A percentile compares a stretch with the other conserved stretches of the same genome.
These are phyloP conservation scores for Callopanchax toddi DNA, from an alignment of 2,113 vertebrate species.

Conservation along the genomic window DNA sequence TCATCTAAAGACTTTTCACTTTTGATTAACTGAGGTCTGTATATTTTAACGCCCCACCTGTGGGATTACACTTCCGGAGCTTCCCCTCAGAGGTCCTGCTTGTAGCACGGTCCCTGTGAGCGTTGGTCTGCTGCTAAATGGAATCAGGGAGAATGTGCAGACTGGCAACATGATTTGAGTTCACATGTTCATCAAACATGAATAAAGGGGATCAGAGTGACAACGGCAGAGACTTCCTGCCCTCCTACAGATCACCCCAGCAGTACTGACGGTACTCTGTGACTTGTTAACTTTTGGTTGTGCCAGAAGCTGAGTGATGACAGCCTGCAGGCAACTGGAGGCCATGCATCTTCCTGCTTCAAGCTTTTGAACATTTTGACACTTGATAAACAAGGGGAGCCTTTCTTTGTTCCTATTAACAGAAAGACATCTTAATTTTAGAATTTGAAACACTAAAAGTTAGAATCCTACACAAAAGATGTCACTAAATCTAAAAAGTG, in stretches of 20 bases:
- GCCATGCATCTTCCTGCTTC: slow-evolving; percentile 44
- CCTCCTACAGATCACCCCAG: slow-evolving; percentile 16
- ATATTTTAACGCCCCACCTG: slow-evolving; percentile 52
- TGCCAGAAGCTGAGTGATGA: slow-evolving; percentile 43
- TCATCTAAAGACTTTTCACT: slow-evolving; percentile 63
- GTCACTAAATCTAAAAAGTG: not conserved
- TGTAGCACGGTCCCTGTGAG: slow-evolving; percentile 5
- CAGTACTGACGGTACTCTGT: slow-evolving; percentile 23
- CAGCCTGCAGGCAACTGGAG: slow-evolving; percentile 58
- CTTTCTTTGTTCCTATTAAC: slow-evolving; percentile 9
- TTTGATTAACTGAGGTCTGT: slow-evolving; percentile 60
- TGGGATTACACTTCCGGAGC: slow-evolving; percentile 38
- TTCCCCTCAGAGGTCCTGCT: slow-evolving; percentile 30
- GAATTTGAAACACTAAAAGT: not conserved
- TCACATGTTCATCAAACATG: slow-evolving; percentile 68
- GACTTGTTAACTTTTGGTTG: slow-evolving; percentile 52
- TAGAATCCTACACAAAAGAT: not conserved
- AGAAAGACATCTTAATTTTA: not conserved
- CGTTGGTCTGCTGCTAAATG: slow-evolving; percentile 30
- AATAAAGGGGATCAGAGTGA: slow-evolving; percentile 19
- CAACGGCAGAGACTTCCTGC: slow-evolving; percentile 33
- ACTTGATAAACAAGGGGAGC: slow-evolving; percentile 25
- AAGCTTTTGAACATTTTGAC: slow-evolving; percentile 20
- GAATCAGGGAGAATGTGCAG: slow-evolving; percentile 44
- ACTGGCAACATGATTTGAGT: slow-evolving; percentile 60